Conservation (phyloP, 2,113 vertebrate genomes). For the Petrocephalus microphthalmus region DNA sequence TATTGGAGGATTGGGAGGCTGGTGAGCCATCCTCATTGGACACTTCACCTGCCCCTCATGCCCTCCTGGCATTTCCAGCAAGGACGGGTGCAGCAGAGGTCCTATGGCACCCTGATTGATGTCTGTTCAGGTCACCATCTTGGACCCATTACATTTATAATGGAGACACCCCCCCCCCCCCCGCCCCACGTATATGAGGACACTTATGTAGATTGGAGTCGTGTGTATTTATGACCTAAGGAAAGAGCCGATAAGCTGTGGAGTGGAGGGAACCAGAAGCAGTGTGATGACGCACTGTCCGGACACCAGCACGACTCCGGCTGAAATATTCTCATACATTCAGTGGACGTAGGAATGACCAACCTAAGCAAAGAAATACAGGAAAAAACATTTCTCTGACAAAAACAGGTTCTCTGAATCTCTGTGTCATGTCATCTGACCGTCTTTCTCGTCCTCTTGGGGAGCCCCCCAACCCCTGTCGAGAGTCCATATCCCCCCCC, state of each 20-base stretch:
- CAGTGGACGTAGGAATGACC: background rate
- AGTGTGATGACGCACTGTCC: background rate
- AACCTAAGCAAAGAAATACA: background rate
- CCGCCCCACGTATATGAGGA: background rate
- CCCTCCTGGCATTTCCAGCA: background rate
- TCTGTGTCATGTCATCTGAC: background rate
- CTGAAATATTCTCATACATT: background rate
- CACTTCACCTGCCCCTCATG: background rate
- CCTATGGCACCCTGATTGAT: background rate
- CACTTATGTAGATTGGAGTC: background rate
- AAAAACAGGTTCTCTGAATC: background rate
- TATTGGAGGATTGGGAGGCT: background rate
- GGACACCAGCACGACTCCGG: background rate
- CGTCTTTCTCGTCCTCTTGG: background rate
- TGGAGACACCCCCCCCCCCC: background rate
- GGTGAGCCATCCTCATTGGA: background rate
- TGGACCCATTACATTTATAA: background rate
- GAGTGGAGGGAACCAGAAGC: background rate
- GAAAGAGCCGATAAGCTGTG: background rate
- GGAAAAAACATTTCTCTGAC: background rate
- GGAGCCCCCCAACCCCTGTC: slow-evolving; percentile 27
- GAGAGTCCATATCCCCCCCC: background rate
- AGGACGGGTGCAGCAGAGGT: background rate
- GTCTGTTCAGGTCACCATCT: background rate
- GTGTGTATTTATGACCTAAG: background rate